Evolutionary conservation across 2,888 invertebrate species (phyloP).

Genomic region (Steinernema scapterisci): DNA sequence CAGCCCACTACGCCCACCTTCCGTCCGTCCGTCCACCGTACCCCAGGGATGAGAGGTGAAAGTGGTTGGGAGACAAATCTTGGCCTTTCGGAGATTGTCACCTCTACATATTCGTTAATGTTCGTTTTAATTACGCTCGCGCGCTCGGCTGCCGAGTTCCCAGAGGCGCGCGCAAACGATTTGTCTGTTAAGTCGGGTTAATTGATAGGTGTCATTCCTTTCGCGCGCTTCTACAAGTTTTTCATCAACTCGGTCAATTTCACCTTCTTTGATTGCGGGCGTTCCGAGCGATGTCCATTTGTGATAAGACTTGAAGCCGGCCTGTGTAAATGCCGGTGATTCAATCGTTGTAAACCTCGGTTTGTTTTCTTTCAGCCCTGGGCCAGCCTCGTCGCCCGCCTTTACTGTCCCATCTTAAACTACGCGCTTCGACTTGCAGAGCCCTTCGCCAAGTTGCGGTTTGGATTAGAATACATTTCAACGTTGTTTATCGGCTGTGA

Average conservation of each 20-base stretch:
- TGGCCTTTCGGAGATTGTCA: not conserved
- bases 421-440: too few relatives aligned
- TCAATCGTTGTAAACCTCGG: not conserved
- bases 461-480: conserved; percentile 11
- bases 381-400: not conserved
- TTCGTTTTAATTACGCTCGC: conserved; percentile 18
- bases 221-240: conserved; percentile 15
- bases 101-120: conserved; percentile 1
- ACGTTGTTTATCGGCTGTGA: conserved; percentile 5
- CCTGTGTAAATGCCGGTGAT: not conserved
- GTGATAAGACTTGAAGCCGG: not conserved
- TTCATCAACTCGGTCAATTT: not conserved
- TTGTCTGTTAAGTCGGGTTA: conserved; percentile 22
- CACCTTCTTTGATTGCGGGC: not conserved
- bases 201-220: conserved; percentile 20
- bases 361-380: not conserved
- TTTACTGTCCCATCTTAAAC: too few relatives aligned
- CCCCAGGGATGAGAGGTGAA: not conserved
- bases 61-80: not conserved
- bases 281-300: not conserved
- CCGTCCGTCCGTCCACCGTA: not conserved
- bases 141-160: not conserved
- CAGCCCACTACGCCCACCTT: not conserved
- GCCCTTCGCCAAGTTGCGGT: too few relatives aligned
- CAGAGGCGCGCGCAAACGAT: conserved; percentile 6